Base-by-base conservation (phyloP, 1,140 invertebrate genomes). In the Saccostrea cuccullata region DNA sequence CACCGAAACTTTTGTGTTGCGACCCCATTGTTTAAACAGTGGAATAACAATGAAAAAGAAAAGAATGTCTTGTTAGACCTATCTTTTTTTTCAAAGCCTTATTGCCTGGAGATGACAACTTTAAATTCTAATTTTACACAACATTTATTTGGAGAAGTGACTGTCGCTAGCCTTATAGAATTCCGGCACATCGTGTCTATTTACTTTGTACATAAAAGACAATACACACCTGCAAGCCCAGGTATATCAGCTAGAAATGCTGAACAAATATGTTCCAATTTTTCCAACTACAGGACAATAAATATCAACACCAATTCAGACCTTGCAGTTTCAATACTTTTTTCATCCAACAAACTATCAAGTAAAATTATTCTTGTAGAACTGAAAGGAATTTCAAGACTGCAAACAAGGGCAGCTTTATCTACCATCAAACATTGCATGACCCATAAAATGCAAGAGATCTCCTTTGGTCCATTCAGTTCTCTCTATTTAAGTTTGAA, bases 51-150 rank as follows among this genome's bases (percentile, higher is more conserved):
- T 30, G 70, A 77, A 77, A 36, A 77, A 0, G 67, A 30, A 73
- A 73, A 73, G n/a, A 67, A 73, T 26, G 70, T 36, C 70, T 77
- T 77, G 70, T 77, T 77, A 77, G 70, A 15, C 13, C 70, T 77
- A 15, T 30, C 70, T 30, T 30, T 30, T 64, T n/a, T 30, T 77
- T 30, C 70, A 77, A 77, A 77, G 70, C 23, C 30, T 26, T 30
- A 12, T 73, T 77, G 26, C 70, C 9, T 77, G 30, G 70, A 30
- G 70, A 77, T 77, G 70, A 77, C 70, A 77, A 36, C 30, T 77
- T 77, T 26, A 36, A 36, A 36, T 30, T 77, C 70, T 77, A 77
- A 77, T 77, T 77, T 30, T 30, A 12, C 70, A 64, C 70, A 77
- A 36, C 11, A 77, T 77, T 77, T 23, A 26, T 77, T 77, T 77